Percentiles rank a stretch among this genome's conserved stretches.
Evolutionary conservation across 2,113 vertebrate species (phyloP).

Genomic region (Zeus faber): DNA sequence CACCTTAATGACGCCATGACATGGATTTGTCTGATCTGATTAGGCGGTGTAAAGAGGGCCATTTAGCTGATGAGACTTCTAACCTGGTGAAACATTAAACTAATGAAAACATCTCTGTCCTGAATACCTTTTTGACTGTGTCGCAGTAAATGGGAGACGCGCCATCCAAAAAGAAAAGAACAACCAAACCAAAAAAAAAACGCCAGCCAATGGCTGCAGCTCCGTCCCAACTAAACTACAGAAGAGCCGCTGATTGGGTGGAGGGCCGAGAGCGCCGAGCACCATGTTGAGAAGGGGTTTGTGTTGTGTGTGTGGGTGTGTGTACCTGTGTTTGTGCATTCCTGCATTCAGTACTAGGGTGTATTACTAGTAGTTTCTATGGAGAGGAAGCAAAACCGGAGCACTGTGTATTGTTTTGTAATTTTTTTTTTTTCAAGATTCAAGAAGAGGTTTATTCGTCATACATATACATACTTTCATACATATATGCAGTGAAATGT

Average conservation of each 20-base stretch:
- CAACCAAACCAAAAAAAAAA: background rate
- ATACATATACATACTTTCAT: too few species aligned
- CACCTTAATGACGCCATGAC: slow-evolving; percentile 13
- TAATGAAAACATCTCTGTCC: slow-evolving; percentile 41
- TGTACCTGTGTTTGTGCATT: too few species aligned
- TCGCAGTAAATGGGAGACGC: slow-evolving; percentile 12
- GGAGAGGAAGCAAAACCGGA: too few species aligned
- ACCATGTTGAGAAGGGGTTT: too few species aligned
- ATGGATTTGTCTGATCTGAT: slow-evolving; percentile 41
- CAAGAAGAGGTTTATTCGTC: too few species aligned
- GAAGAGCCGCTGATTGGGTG: slow-evolving; percentile 45
- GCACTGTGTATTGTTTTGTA: too few species aligned
- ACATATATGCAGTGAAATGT: too few species aligned
- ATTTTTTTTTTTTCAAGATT: too few species aligned
- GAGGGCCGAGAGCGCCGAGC: too few species aligned
- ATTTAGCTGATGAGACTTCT: slow-evolving; percentile 47
- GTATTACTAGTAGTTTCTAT: too few species aligned
- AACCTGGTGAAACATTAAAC: slow-evolving; percentile 39
- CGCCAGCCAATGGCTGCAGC: slow-evolving; percentile 25
- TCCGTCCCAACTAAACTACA: slow-evolving; percentile 38
- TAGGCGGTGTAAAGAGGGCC: slow-evolving; percentile 36
- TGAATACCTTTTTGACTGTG: slow-evolving; percentile 22
- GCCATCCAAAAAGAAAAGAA: slow-evolving; percentile 11
- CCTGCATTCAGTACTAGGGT: too few species aligned
- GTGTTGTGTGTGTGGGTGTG: too few species aligned